A percentile compares a stretch with the other conserved stretches of the same genome.
phyloP scores from a whole-genome alignment of 2,888 invertebrate species.

The Laspeyria flexula region DNA sequence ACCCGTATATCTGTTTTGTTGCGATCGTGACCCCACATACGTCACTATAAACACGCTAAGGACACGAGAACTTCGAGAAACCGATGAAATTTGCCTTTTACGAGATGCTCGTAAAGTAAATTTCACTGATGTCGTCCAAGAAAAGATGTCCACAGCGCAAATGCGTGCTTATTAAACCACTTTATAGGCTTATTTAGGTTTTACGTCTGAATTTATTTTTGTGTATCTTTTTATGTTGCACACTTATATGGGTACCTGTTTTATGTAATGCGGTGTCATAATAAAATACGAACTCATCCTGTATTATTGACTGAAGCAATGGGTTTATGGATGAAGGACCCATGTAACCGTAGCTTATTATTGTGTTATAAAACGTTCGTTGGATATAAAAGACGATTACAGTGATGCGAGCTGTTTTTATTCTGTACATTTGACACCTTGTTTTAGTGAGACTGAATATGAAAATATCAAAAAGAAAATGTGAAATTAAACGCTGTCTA shows the following conservation, averaged over 20 bases:
- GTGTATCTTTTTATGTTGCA: slow-evolving; percentile 40
- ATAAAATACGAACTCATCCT: slow-evolving; percentile 17
- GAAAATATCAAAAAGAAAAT: too few relatives aligned
- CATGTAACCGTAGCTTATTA: not conserved
- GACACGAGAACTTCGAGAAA: slow-evolving; percentile 40
- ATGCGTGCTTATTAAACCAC: slow-evolving; percentile 67
- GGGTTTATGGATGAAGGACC: slow-evolving; percentile 2
- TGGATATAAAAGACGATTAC: not conserved
- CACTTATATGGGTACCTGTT: slow-evolving; percentile 22
- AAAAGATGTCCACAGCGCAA: slow-evolving; percentile 61
- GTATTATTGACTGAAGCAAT: slow-evolving; percentile 17
- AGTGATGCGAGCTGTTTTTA: not conserved
- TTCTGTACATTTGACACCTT: not conserved
- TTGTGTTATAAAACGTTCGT: slow-evolving; percentile 1
- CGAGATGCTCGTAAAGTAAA: slow-evolving; percentile 68
- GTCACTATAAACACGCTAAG: slow-evolving; percentile 43
- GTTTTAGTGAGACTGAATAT: too few relatives aligned
- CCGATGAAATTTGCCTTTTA: slow-evolving; percentile 61
- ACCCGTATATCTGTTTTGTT: slow-evolving; percentile 20
- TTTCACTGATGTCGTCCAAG: slow-evolving; percentile 62
- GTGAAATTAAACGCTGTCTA: too few relatives aligned
- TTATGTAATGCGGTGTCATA: slow-evolving; percentile 22
- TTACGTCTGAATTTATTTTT: slow-evolving; percentile 56
- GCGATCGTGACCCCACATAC: slow-evolving; percentile 30
- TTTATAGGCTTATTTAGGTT: slow-evolving; percentile 67